Evolutionary conservation across 2,797 vertebrate species (phyloP).

Genomic region (Syngnathus rostellatus): DNA sequence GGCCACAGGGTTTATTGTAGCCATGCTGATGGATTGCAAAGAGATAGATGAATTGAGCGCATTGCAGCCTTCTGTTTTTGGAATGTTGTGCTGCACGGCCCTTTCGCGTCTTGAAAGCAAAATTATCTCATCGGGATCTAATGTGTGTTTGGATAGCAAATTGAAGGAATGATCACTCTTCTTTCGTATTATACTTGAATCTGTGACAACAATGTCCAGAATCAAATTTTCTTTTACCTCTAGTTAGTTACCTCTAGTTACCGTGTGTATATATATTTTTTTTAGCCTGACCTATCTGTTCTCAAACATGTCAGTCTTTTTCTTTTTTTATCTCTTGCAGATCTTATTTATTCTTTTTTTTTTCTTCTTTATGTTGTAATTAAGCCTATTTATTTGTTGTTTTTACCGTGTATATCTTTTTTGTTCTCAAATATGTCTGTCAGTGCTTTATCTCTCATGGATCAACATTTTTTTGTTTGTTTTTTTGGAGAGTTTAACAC

Average conservation of each 20-base stretch:
- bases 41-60: constrained; percentile 62
- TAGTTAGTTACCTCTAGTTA: too few species aligned
- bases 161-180: constrained; percentile 44
- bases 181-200: constrained; percentile 14
- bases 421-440: neutral
- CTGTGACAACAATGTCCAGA: neutral
- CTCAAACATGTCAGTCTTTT: neutral
- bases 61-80: constrained; percentile 58
- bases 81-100: constrained; percentile 58
- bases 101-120: constrained; percentile 54
- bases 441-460: neutral
- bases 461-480: neutral
- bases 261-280: neutral
- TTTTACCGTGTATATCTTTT: neutral
- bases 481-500: neutral
- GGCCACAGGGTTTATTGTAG: constrained; percentile 41
- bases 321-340: too few species aligned
- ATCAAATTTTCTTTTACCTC: neutral
- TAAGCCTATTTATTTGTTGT: neutral
- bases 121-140: constrained; percentile 60
- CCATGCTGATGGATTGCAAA: constrained; percentile 57
- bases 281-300: neutral
- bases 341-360: too few species aligned
- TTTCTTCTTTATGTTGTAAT: neutral
- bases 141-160: constrained; percentile 59